Evolutionary conservation across 2,888 invertebrate species (phyloP), one percentile per base, ranked within the genome.

Genomic region (Conchocele bisecta): DNA sequence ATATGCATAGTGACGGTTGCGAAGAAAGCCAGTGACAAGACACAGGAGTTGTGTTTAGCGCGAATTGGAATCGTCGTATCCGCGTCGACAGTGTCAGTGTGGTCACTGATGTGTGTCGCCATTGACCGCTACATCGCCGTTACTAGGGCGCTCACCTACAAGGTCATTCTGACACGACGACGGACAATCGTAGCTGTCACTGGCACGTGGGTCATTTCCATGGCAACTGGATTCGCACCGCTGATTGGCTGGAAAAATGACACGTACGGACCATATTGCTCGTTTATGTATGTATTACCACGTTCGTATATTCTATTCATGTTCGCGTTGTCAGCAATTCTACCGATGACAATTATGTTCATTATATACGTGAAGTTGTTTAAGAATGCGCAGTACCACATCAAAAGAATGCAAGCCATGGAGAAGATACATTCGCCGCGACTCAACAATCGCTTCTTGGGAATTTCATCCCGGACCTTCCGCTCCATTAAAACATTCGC

Each of bases 121-220:
- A 44, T 85, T 9, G 88, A 88, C 64, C 67, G 88, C 17, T 86
- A 79, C 53, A 67, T 88, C 28, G 86, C 86, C 37, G 85, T 88
- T 11, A 80, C 73, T 11, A 63, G 73, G 13, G 84, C 87, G 0
- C 54, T 88, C 24, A 61, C 74, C 11, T 86, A 88, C 61, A 74
- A 61, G 31, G 69, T 75, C 7, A 64, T 83, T 4, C 77, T 87
- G 61, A 83, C 85, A 26, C 61, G 68, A 22, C 44, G 63, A 7
- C 77, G 69, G 46, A 81, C 82, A 1, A 26, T 59, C 7, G 22
- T 76, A 13, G 75, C 71, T 20, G 81, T 86, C 20, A 22, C 65
- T 39, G 63, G 69, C 31, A 71, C 79, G n/a, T 85, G 84, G 80
- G 29, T 74, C 0, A 46, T 82, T n/a, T 80, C 83, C 11, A 39